Evolutionary conservation across 1,140 invertebrate genomes (phyloP).

Genomic region (Anastatus disparis): DNA sequence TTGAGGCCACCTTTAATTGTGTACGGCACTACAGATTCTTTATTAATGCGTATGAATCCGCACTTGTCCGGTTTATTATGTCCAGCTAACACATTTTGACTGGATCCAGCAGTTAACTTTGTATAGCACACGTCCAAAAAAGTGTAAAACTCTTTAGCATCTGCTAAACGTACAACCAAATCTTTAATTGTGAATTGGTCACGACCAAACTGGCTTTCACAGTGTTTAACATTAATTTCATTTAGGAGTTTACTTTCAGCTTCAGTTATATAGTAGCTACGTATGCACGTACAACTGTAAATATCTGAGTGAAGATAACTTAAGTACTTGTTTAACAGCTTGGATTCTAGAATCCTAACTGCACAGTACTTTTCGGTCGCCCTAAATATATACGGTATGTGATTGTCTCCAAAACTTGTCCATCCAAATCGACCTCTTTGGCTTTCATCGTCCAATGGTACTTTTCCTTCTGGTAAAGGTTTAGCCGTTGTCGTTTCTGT

Average conservation of each 20-base stretch:
- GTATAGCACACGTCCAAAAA: constrained; percentile 90
- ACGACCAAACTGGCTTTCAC: constrained; percentile 88
- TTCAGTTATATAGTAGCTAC: constrained; percentile 93
- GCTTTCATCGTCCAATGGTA: constrained; percentile 78
- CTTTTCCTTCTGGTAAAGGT: constrained; percentile 58
- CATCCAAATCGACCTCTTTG: constrained; percentile 89
- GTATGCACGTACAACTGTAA: constrained; percentile 88
- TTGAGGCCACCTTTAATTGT: constrained; percentile 84
- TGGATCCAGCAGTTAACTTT: constrained; percentile 75
- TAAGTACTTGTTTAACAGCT: constrained; percentile 86
- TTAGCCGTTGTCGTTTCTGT: constrained; percentile 36
- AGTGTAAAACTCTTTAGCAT: constrained; percentile 90
- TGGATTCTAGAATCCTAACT: constrained; percentile 90
- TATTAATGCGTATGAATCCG: constrained; percentile 94
- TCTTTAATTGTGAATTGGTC: constrained; percentile 91
- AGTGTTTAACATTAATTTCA: constrained; percentile 93
- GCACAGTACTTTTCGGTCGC: constrained; percentile 88
- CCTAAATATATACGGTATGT: constrained; percentile 89
- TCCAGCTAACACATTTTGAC: constrained; percentile 67
- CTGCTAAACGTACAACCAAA: constrained; percentile 85
- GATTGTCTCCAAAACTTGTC: constrained; percentile 84
- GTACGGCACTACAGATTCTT: constrained; percentile 93
- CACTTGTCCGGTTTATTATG: constrained; percentile 77
- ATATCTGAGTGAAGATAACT: constrained; percentile 85
- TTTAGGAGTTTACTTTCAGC: constrained; percentile 89